Percentiles rank a stretch among this genome's conserved stretches.
These are phyloP conservation scores for Lycaena phlaeas DNA, from an alignment of 2,888 invertebrate species.

Conservation along the genomic window DNA sequence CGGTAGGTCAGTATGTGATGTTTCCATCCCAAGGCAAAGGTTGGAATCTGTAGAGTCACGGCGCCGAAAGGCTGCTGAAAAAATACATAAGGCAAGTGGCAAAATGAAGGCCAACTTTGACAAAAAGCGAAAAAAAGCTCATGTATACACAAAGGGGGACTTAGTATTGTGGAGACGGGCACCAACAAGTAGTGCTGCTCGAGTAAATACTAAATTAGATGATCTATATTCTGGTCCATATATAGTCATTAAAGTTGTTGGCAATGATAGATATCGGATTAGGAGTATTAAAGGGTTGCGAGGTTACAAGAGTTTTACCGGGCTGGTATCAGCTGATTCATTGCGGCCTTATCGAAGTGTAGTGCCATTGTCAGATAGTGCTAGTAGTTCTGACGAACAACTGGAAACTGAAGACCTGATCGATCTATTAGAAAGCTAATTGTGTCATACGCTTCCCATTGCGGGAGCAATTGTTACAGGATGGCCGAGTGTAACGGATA, in stretches of 20 bases:
- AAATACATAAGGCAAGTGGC: neutral
- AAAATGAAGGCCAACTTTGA: conserved; percentile 20
- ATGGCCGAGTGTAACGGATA: too few relatives aligned
- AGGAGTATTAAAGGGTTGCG: conserved; percentile 23
- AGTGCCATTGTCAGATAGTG: conserved; percentile 12
- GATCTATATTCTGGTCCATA: conserved; percentile 25
- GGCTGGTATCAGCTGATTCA: conserved; percentile 18
- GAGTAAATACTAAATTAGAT: conserved; percentile 20
- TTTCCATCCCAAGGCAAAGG: neutral
- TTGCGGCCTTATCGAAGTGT: conserved; percentile 17
- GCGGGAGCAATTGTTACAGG: too few relatives aligned
- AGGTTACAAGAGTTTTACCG: conserved; percentile 21
- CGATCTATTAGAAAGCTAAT: too few relatives aligned
- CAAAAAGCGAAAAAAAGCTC: conserved; percentile 14
- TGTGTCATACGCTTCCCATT: too few relatives aligned
- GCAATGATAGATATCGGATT: conserved; percentile 25
- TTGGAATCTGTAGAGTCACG: neutral
- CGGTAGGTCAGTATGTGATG: conserved; percentile 11
- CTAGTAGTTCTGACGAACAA: conserved; percentile 22
- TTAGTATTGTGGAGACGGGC: conserved; percentile 20
- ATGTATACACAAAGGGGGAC: conserved; percentile 19
- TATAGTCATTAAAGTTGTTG: conserved; percentile 18
- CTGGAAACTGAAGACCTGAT: conserved; percentile 24
- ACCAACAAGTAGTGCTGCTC: conserved; percentile 15
- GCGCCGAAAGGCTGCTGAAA: conserved; percentile 5